These are phyloP conservation scores for Valencia hispanica DNA, from an alignment of 2,797 vertebrate species.

Conservation along the genomic window DNA sequence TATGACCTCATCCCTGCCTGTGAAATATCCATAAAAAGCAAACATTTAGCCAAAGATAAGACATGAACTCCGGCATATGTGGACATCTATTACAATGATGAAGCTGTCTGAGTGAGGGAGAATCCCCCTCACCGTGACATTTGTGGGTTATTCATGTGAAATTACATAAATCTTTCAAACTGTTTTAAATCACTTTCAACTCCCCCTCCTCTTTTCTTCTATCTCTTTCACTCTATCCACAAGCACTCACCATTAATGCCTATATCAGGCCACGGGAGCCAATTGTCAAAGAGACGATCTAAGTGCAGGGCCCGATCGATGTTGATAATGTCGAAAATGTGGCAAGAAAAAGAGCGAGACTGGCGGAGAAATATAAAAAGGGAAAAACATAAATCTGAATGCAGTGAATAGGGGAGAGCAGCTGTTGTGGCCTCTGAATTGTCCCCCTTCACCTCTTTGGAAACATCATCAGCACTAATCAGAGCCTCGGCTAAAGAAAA, in stretches of 20 bases:
- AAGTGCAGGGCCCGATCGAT: constrained; percentile 89
- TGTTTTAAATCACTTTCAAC: constrained; percentile 89
- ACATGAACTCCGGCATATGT: constrained; percentile 51
- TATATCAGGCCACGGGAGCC: constrained; percentile 89
- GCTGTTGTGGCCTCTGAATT: constrained; percentile 85
- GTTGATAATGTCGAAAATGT: constrained; percentile 94
- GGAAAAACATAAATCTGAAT: constrained; percentile 88
- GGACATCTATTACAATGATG: constrained; percentile 53
- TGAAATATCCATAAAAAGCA: constrained; percentile 68
- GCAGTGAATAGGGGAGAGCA: constrained; percentile 82
- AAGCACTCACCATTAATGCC: constrained; percentile 84
- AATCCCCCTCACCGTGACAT: constrained; percentile 74
- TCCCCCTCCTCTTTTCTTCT: constrained; percentile 48
- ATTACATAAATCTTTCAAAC: constrained; percentile 95
- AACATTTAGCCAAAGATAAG: constrained; percentile 71
- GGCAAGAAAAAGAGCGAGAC: constrained; percentile 77
- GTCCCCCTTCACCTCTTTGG: constrained; percentile 78
- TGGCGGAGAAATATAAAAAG: constrained; percentile 55
- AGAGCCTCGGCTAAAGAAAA: constrained; percentile 83
- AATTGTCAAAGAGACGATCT: constrained; percentile 92
- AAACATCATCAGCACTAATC: constrained; percentile 91
- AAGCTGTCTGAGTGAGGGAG: constrained; percentile 52
- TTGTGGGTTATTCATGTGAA: constrained; percentile 96
- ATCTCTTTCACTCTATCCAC: constrained; percentile 53
- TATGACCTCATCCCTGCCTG: constrained; percentile 69